These are phyloP conservation scores for Belgica antarctica DNA, from an alignment of 2,888 invertebrate species.

Conservation along the genomic window DNA sequence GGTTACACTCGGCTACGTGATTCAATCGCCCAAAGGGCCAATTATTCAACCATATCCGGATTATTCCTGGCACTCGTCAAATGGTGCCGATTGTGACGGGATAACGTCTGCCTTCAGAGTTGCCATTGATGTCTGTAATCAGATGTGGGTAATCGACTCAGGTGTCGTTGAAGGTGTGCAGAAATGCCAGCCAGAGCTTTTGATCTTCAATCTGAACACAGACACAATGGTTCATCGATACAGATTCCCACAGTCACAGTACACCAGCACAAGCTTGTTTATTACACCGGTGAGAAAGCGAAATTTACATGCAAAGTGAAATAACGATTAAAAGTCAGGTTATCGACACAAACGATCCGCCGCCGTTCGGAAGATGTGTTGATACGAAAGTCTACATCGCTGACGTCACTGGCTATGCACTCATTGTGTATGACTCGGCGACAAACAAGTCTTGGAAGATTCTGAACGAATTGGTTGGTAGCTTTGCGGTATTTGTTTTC, in stretches of 20 bases:
- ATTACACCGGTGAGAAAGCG: slow-evolving; percentile 49
- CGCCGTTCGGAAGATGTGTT: slow-evolving; percentile 54
- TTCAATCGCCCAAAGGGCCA: slow-evolving; percentile 49
- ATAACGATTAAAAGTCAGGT: slow-evolving; percentile 46
- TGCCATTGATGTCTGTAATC: slow-evolving; percentile 63
- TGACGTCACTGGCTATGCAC: slow-evolving; percentile 61
- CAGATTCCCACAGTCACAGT: slow-evolving; percentile 49
- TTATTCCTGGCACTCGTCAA: slow-evolving; percentile 60
- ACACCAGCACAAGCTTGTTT: slow-evolving; percentile 51
- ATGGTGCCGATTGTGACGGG: slow-evolving; percentile 60
- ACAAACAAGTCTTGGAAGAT: slow-evolving; percentile 60
- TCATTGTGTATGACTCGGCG: slow-evolving; percentile 63
- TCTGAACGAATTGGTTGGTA: slow-evolving; percentile 57
- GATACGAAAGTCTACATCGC: slow-evolving; percentile 64
- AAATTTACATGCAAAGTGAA: neutral
- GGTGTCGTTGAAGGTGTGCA: slow-evolving; percentile 53
- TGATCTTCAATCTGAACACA: slow-evolving; percentile 74
- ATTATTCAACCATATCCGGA: slow-evolving; percentile 62
- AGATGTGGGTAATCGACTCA: slow-evolving; percentile 72
- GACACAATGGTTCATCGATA: slow-evolving; percentile 58
- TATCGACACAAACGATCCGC: slow-evolving; percentile 59
- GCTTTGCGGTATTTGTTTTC: slow-evolving; percentile 50
- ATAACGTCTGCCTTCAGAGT: slow-evolving; percentile 68
- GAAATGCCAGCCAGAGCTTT: slow-evolving; percentile 72
- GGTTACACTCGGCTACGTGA: slow-evolving; percentile 60